Evolutionary conservation across 2,888 invertebrate genomes (phyloP).

Genomic region (Scaptomyza caliginosa): DNA sequence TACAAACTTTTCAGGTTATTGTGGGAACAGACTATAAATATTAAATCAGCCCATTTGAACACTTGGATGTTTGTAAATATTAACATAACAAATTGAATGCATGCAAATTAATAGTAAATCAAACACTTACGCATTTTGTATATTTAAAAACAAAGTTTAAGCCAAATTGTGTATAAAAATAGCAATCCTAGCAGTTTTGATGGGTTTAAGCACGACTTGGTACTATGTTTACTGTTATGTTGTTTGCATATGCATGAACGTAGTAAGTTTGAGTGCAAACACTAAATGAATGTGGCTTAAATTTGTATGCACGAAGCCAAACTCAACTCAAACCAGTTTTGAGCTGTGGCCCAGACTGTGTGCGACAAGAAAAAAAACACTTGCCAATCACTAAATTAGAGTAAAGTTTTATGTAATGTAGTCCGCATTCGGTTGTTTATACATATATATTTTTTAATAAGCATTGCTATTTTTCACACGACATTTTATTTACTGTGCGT

Average conservation of each 20-base stretch:
- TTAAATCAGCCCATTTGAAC: background rate
- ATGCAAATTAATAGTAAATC: slow-evolving; percentile 8
- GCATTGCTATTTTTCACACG: background rate
- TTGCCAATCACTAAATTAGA: slow-evolving; percentile 15
- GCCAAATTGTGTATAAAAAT: background rate
- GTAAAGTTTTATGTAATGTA: background rate
- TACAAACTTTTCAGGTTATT: background rate
- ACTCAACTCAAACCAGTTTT: slow-evolving; percentile 63
- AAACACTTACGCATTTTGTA: slow-evolving; percentile 48
- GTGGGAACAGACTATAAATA: background rate
- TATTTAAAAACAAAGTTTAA: slow-evolving; percentile 5
- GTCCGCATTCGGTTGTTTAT: background rate
- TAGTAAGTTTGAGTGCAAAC: slow-evolving; percentile 26
- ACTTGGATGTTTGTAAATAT: background rate
- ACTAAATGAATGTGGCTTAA: slow-evolving; percentile 33
- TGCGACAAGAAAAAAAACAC: slow-evolving; percentile 21
- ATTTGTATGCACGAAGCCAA: slow-evolving; percentile 43
- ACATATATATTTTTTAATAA: background rate
- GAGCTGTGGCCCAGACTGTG: slow-evolving; percentile 43
- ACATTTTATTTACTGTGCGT: slow-evolving; percentile 21
- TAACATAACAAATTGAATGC: background rate
- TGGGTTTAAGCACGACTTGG: slow-evolving; percentile 2
- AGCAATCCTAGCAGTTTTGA: slow-evolving; percentile 9
- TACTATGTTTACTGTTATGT: slow-evolving; percentile 15
- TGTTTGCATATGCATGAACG: slow-evolving; percentile 34